Evolutionary conservation across 2,113 vertebrate species (phyloP).

Genomic region (Actinemys pallida): DNA sequence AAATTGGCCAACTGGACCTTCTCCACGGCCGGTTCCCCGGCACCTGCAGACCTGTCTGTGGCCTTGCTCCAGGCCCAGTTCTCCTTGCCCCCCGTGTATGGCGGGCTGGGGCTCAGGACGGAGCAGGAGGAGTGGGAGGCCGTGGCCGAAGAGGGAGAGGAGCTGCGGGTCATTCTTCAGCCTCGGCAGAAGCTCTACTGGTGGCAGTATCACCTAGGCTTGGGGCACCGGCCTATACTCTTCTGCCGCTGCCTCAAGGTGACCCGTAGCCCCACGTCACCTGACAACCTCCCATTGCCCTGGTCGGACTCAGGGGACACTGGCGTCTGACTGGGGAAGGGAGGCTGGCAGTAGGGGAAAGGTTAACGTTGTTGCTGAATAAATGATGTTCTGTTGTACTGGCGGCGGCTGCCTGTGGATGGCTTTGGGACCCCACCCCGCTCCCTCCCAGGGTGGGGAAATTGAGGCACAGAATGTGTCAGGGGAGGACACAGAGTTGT

Average conservation of each 20-base stretch:
- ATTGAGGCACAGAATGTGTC: too few species aligned
- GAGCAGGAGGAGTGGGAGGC: not conserved
- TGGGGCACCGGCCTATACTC: not conserved
- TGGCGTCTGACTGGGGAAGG: too few species aligned
- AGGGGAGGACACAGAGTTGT: too few species aligned
- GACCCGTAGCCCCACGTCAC: not conserved
- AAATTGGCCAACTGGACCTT: not conserved
- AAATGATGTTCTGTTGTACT: too few species aligned
- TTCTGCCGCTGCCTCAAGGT: not conserved
- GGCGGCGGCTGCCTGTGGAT: too few species aligned
- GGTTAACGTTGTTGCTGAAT: too few species aligned
- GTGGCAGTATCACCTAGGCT: not conserved
- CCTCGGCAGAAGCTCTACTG: not conserved
- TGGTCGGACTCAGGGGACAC: too few species aligned
- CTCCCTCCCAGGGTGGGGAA: too few species aligned
- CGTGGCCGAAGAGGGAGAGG: not conserved
- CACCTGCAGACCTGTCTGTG: not conserved
- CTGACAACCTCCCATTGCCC: too few species aligned
- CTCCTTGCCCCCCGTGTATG: not conserved
- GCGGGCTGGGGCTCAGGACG: not conserved
- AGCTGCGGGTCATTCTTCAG: not conserved
- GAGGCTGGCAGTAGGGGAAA: too few species aligned
- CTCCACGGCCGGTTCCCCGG: not conserved
- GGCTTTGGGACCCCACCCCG: too few species aligned
- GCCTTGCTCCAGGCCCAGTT: not conserved